Evolutionary conservation across 2,113 vertebrate genomes (phyloP).

Genomic region (Archocentrus centrarchus): DNA sequence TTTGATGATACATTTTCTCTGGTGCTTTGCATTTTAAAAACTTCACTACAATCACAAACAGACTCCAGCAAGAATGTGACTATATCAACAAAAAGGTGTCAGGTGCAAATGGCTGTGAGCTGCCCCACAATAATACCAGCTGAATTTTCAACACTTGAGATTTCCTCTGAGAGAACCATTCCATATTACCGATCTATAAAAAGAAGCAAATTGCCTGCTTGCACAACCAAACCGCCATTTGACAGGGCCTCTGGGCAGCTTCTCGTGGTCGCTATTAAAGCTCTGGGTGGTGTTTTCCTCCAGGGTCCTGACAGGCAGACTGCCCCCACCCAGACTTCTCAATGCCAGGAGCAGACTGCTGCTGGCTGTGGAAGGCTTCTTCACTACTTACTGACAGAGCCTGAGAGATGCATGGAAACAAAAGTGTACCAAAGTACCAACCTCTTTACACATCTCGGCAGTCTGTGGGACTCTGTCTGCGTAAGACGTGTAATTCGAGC

Average conservation of each 20-base stretch:
- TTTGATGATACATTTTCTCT: constrained; percentile 34
- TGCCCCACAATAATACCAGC: constrained; percentile 73
- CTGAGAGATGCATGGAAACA: constrained; percentile 50
- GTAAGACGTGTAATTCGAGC: constrained; percentile 57
- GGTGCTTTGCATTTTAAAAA: constrained; percentile 60
- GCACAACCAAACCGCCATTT: constrained; percentile 64
- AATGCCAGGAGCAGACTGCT: constrained; percentile 46
- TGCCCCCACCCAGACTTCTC: constrained; percentile 54
- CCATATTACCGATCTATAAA: constrained; percentile 79
- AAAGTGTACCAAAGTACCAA: constrained; percentile 55
- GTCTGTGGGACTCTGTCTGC: constrained; percentile 32
- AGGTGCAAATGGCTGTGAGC: constrained; percentile 79
- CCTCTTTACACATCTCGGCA: constrained; percentile 57
- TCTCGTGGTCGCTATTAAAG: constrained; percentile 75
- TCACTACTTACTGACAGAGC: constrained; percentile 42
- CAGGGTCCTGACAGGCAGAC: constrained; percentile 60
- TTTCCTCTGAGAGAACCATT: constrained; percentile 68
- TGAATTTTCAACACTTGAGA: constrained; percentile 76
- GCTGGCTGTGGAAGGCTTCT: constrained; percentile 30
- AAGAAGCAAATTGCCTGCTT: constrained; percentile 75
- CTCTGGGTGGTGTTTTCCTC: constrained; percentile 68
- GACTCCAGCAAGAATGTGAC: constrained; percentile 68
- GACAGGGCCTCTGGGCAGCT: constrained; percentile 67
- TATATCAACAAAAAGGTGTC: constrained; percentile 75
- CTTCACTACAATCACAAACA: constrained; percentile 34